Evolutionary conservation across 2,113 vertebrate species (phyloP).

Genomic region (Herpailurus yagouaroundi): DNA sequence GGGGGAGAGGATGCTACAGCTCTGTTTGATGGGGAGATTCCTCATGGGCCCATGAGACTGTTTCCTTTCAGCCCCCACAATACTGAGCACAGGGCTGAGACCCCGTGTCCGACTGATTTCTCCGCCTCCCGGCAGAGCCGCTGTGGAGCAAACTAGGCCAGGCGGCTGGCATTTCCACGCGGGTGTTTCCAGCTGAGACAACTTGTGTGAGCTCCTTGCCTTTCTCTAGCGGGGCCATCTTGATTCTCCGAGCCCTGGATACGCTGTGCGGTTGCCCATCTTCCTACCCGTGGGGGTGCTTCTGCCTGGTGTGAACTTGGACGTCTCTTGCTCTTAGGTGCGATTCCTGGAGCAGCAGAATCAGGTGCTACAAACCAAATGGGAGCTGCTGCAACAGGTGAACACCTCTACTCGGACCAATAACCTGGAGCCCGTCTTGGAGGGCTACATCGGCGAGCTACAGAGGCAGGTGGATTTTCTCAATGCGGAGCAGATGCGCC

Average conservation of each 20-base stretch:
- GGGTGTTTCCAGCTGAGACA: background rate
- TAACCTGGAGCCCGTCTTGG: slow-evolving; percentile 88
- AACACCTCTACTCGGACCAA: background rate
- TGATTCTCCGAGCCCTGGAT: background rate
- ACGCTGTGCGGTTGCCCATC: background rate
- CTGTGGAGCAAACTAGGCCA: background rate
- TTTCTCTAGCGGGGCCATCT: background rate
- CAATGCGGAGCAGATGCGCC: slow-evolving; percentile 85
- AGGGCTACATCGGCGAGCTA: slow-evolving; percentile 88
- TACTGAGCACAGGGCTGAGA: background rate
- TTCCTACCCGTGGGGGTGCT: background rate
- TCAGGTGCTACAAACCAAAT: slow-evolving; percentile 77
- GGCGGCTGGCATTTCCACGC: background rate
- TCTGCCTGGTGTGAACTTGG: background rate
- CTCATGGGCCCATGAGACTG: background rate
- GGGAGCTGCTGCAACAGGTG: slow-evolving; percentile 78
- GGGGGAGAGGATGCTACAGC: background rate
- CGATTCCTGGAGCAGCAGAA: slow-evolving; percentile 82
- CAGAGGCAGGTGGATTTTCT: slow-evolving; percentile 87
- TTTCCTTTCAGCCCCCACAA: background rate
- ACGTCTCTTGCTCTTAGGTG: slow-evolving; percentile 63
- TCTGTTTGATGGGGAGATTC: background rate
- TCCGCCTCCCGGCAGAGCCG: background rate
- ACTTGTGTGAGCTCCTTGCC: background rate
- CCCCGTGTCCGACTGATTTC: background rate